Base-by-base conservation (phyloP, 2,797 vertebrate genomes). In the Crax fasciolata region DNA sequence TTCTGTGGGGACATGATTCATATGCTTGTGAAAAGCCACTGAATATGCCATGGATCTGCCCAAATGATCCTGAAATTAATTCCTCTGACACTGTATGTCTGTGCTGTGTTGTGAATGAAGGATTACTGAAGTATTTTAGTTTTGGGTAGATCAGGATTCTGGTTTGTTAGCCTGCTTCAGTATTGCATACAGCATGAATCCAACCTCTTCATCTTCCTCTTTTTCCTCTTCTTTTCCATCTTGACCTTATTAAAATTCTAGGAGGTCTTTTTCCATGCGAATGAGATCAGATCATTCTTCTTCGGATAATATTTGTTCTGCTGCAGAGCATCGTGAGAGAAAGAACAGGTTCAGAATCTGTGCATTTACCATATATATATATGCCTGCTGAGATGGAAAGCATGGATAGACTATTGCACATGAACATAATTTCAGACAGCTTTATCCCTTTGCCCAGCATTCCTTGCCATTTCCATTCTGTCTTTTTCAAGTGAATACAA, bases 1-100 rank as follows among this genome's bases (percentile, higher is more conserved):
- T 88, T 91, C 83, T 32, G 2, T n/a, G 74, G 84, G 74, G 32
- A 65, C 6, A 2, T 88, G 92, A 93, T 81, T 90, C 32, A 59
- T 81, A 73, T 79, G 52, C 58, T 87, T 75, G 39, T 49, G 70
- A 90, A 35, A 59, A 95, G 76, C 63, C 78, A 57, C 59, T 76
- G 23, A 62, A 93, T 46, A 71, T 76, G 38, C 28, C 52, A 55
- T 61, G 18, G 35, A 21, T 46, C n/a, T 84, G 55, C 46, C 62
- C 70, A 88, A 46, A 82, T 57, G 73, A 79, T 90, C 44, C 46
- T 67, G 48, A 71, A 94, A 74, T 7, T 24, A 23, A 67, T 73
- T 43, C n/a, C 12, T 62, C n/a, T 79, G 30, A 35, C 65, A 0
- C 27, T 6, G 5, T 48, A 46, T 43, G 24, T 49, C 32, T 38